phyloP scores from a whole-genome alignment of 2,888 invertebrate species.

The Herminia tarsipennalis region DNA sequence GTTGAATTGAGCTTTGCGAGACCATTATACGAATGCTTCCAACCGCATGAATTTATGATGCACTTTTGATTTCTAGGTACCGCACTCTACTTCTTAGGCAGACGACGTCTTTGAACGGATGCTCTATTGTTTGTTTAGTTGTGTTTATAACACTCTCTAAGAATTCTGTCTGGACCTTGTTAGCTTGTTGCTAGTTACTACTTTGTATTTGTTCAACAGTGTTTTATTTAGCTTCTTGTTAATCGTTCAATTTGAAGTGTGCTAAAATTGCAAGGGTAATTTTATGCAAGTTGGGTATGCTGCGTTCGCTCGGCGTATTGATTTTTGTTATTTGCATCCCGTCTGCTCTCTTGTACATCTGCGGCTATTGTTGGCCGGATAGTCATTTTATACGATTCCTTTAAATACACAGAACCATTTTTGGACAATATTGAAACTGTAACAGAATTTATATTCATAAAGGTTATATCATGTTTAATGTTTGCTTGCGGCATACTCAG shows the following conservation, averaged over 20 bases:
- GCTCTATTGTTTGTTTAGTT: conserved; percentile 73
- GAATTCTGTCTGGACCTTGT: conserved; percentile 61
- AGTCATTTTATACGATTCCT: conserved; percentile 59
- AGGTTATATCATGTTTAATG: conserved; percentile 11
- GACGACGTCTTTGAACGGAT: conserved; percentile 65
- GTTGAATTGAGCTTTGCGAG: conserved; percentile 40
- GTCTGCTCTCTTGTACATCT: conserved; percentile 76
- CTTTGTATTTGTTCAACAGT: conserved; percentile 45
- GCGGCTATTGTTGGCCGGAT: conserved; percentile 76
- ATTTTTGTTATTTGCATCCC: conserved; percentile 85
- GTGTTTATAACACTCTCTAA: conserved; percentile 61
- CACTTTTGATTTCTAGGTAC: conserved; percentile 47
- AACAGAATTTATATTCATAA: conserved; percentile 7
- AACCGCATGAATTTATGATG: conserved; percentile 40
- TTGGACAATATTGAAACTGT: conserved; percentile 12
- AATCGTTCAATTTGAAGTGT: conserved; percentile 47
- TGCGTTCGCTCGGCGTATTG: conserved; percentile 74
- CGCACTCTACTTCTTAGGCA: conserved; percentile 66
- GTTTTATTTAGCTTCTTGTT: no score
- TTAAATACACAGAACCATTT: conserved; percentile 26
- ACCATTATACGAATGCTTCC: conserved; percentile 32
- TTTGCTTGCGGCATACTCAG: background rate
- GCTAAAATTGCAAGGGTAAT: conserved; percentile 69
- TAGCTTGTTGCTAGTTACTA: conserved; percentile 33
- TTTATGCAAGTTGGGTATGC: conserved; percentile 72